Conservation (phyloP, 2,797 vertebrate genomes). For the Limosa lapponica region DNA sequence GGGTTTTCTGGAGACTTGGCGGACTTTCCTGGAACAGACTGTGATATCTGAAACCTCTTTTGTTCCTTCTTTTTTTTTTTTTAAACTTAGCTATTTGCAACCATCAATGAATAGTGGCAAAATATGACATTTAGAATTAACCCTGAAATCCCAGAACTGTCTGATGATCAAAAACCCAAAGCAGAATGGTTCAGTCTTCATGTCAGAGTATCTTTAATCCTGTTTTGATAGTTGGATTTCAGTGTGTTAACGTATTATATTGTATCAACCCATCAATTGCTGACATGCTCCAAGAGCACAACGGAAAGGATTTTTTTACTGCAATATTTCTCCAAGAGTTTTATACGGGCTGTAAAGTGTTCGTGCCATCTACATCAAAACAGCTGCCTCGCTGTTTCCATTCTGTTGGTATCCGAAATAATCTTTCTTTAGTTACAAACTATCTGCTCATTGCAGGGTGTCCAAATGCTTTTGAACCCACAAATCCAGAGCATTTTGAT, state of each 20-base stretch:
- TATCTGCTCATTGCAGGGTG: neutral
- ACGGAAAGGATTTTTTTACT: slow-evolving; percentile 3
- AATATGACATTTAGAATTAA: slow-evolving; percentile 8
- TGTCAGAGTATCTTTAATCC: neutral
- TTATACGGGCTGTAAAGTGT: neutral
- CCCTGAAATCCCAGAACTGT: neutral
- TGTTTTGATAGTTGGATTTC: slow-evolving; percentile 19
- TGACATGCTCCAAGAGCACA: neutral
- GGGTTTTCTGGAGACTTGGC: slow-evolving; percentile 31
- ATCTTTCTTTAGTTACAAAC: neutral
- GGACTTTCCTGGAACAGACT: slow-evolving; percentile 31
- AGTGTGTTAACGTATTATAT: neutral
- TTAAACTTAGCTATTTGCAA: neutral
- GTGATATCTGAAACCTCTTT: slow-evolving; percentile 45
- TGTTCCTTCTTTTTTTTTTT: slow-evolving; percentile 8
- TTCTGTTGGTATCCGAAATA: neutral
- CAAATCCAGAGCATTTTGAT: neutral
- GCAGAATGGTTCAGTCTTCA: neutral
- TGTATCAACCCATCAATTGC: neutral
- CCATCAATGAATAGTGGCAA: neutral
- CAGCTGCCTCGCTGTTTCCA: neutral
- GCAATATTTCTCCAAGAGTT: neutral
- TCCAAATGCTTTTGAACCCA: neutral
- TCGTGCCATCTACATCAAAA: neutral
- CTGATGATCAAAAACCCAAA: neutral